phyloP scores from a whole-genome alignment of 53 echinoderm and acorn worm genomes.

The Astropecten irregularis region DNA sequence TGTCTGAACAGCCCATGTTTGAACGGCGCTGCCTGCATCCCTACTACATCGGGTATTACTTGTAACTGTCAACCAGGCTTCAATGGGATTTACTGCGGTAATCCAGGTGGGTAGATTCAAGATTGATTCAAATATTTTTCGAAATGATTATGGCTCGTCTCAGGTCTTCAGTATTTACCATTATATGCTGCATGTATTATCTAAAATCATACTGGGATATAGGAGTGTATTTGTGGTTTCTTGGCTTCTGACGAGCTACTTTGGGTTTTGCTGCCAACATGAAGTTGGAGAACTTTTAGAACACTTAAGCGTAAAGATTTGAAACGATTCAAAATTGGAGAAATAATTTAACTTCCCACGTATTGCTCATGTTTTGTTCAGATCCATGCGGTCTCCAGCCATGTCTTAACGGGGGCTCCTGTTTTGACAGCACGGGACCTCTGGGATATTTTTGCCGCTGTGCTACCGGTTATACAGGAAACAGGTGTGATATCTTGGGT shows the following conservation, averaged over 20 bases:
- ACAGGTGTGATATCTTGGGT: constrained; percentile 60
- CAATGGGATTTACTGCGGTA: constrained; percentile 21
- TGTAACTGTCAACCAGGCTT: constrained; percentile 54
- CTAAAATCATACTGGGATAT: too few relatives aligned
- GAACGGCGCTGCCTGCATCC: constrained; percentile 70
- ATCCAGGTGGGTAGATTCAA: constrained; percentile 5
- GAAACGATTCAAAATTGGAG: too few relatives aligned
- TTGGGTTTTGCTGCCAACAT: too few relatives aligned
- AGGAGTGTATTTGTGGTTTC: too few relatives aligned
- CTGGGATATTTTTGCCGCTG: constrained; percentile 65
- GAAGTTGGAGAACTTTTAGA: too few relatives aligned
- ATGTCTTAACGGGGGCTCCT: constrained; percentile 63
- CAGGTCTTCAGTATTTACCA: too few relatives aligned
- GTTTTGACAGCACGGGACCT: constrained; percentile 30
- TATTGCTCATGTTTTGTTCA: neutral
- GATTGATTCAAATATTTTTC: too few relatives aligned
- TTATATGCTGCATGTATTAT: too few relatives aligned
- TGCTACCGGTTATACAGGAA: constrained; percentile 47
- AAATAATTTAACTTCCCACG: too few relatives aligned
- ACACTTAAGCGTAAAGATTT: too few relatives aligned
- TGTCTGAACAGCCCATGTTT: constrained; percentile 63
- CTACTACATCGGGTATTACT: neutral
- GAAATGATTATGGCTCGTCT: too few relatives aligned
- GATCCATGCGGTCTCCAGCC: constrained; percentile 68
- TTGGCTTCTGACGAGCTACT: too few relatives aligned